These are phyloP conservation scores for Jaculus jaculus DNA, from an alignment of 2,113 vertebrate species.

Conservation along the genomic window DNA sequence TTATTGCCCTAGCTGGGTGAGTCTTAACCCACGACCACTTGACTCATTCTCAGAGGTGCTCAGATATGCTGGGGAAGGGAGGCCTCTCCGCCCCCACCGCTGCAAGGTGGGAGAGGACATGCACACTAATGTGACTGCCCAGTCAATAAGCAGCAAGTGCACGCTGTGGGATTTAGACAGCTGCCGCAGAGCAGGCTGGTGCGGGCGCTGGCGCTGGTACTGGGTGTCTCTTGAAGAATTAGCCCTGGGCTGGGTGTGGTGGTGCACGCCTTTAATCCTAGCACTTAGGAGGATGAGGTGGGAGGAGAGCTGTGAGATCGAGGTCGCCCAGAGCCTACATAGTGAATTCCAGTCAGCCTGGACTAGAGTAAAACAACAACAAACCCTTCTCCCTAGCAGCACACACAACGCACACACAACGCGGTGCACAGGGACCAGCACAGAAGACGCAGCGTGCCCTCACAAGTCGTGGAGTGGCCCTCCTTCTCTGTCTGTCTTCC, in stretches of 20 bases:
- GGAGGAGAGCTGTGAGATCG: too few relatives aligned
- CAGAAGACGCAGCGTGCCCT: rapidly evolving
- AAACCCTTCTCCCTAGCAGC: too few relatives aligned
- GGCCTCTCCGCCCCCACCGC: not conserved
- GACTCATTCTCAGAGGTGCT: constrained; percentile 61
- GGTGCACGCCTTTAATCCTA: too few relatives aligned
- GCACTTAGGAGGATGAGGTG: too few relatives aligned
- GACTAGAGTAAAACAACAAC: too few relatives aligned
- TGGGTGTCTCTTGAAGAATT: not conserved
- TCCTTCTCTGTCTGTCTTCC: not conserved
- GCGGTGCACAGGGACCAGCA: too few relatives aligned
- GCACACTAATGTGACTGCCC: constrained; percentile 23
- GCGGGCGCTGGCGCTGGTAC: not conserved
- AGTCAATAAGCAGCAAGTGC: constrained; percentile 29
- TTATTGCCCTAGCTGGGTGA: constrained; percentile 68
- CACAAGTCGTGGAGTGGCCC: not conserved
- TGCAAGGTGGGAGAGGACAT: constrained; percentile 41
- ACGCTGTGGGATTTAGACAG: not conserved
- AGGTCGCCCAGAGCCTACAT: too few relatives aligned
- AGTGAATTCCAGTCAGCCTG: too few relatives aligned
- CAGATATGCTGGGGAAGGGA: constrained; percentile 7
- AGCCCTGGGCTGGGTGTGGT: too few relatives aligned
- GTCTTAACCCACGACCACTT: constrained; percentile 64
- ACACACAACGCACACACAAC: too few relatives aligned
- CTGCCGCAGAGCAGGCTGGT: not conserved